Base-by-base conservation (phyloP, 2,797 vertebrate genomes). In the Amazona ochrocephala region DNA sequence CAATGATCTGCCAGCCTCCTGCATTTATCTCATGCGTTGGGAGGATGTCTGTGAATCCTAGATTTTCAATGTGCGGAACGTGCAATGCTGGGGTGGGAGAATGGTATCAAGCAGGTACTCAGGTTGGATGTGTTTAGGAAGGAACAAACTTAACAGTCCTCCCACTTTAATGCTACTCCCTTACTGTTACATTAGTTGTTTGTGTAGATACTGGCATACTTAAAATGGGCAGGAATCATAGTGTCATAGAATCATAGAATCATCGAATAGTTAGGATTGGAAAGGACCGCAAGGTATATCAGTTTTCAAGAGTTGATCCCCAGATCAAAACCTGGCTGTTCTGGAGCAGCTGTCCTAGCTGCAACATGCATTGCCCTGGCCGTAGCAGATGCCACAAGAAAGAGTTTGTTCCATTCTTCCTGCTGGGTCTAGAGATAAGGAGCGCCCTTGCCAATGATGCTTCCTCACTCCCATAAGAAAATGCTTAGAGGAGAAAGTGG, bases 21-120 rank as follows among this genome's bases (percentile, higher is more conserved):
- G 45, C 21, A 86, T 90, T 87, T 86, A n/a, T 78, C 45, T 94
- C 21, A 53, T 37, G 27, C 15, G 15, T 60, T 87, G 70, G 45
- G 34, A 91, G 48, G 17, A 10, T 11, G 15, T 30, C 50, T 70
- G 26, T 45, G 53, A 91, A 84, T 77, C 16, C 32, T 65, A 75
- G 26, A 50, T 54, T 94, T 68, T 68, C 32, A 84, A 47, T 27
- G 34, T 44, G 50, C 8, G 42, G n/a, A 74, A 87, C 4, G 4
- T 53, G 23, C 27, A 70, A 9, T 2, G 2, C 19, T 81, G 47
- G 37, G 9, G 12, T 66, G 27, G 27, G 27, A 92, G 60, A 66
- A 56, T 5, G 27, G 6, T 29, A 77, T 53, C 50, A 74, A 89
- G 47, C 30, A 71, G 39, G 4, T 47, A 53, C 16, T 87, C 26